Conservation (phyloP, 2,888 invertebrate species). For the Eurois occulta region DNA sequence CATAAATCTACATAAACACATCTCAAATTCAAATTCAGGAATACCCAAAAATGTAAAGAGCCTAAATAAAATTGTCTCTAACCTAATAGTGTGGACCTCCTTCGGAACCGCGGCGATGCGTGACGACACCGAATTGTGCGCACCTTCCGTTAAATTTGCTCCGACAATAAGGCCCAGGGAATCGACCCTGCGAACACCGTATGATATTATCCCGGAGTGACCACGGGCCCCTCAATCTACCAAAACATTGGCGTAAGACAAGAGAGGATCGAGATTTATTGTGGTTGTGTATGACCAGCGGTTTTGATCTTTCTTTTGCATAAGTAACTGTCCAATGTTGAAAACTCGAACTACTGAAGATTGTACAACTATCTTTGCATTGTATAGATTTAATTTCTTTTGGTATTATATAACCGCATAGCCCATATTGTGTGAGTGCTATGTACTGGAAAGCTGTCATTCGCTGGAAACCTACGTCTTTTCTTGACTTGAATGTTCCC, state of each 20-base stretch:
- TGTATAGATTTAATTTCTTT: too few species aligned
- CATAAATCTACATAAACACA: constrained; percentile 5
- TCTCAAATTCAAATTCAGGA: constrained; percentile 32
- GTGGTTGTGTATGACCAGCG: not conserved
- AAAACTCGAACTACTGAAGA: too few species aligned
- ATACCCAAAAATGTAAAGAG: constrained; percentile 38
- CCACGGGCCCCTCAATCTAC: constrained; percentile 77
- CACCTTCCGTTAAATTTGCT: constrained; percentile 82
- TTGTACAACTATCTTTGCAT: too few species aligned
- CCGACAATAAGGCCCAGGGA: constrained; percentile 78
- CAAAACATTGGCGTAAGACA: constrained; percentile 59
- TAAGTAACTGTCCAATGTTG: not conserved
- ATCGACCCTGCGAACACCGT: constrained; percentile 71
- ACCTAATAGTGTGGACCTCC: constrained; percentile 56
- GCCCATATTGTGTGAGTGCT: too few species aligned
- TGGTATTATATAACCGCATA: too few species aligned
- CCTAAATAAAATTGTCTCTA: constrained; percentile 60
- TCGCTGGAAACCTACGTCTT: too few species aligned
- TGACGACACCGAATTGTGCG: constrained; percentile 67
- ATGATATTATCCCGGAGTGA: constrained; percentile 77
- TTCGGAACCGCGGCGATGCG: constrained; percentile 60
- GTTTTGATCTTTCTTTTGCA: not conserved
- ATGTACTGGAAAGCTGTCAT: too few species aligned
- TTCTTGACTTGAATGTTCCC: too few species aligned
- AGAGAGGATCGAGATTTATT: constrained; percentile 34